A percentile compares a stretch with the other conserved stretches of the same genome.
These are phyloP conservation scores for Marmota flaviventris DNA, from an alignment of 2,113 vertebrate species.

Conservation along the genomic window DNA sequence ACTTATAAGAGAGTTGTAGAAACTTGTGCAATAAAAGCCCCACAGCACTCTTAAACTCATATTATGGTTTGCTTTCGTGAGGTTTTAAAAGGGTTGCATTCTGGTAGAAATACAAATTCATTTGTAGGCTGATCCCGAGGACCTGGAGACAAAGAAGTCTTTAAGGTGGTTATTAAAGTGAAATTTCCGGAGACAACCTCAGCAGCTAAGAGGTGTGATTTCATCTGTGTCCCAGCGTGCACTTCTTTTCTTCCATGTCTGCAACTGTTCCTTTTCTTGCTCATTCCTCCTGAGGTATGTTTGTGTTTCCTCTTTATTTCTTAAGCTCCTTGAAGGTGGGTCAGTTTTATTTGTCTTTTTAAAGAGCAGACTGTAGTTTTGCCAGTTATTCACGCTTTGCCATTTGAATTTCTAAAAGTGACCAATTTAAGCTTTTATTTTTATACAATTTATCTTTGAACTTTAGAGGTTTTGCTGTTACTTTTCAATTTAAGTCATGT, in stretches of 20 bases:
- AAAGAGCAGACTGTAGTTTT: constrained; percentile 39
- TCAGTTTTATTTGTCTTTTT: constrained; percentile 53
- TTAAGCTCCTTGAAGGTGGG: neutral
- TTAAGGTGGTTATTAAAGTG: constrained; percentile 58
- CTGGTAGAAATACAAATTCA: constrained; percentile 64
- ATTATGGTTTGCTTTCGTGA: constrained; percentile 62
- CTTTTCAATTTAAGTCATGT: neutral
- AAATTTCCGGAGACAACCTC: constrained; percentile 30
- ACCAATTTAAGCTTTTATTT: constrained; percentile 29
- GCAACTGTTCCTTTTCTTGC: neutral
- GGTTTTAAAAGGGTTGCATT: constrained; percentile 66
- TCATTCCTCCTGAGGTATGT: neutral
- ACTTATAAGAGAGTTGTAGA: constrained; percentile 61
- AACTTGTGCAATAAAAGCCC: constrained; percentile 47
- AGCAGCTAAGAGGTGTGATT: neutral
- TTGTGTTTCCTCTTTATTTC: neutral
- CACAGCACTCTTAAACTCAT: constrained; percentile 56
- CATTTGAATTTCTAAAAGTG: constrained; percentile 48
- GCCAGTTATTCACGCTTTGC: constrained; percentile 11
- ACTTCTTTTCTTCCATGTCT: neutral
- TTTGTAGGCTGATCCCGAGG: constrained; percentile 43
- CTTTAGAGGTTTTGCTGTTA: neutral
- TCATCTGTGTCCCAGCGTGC: constrained; percentile 30
- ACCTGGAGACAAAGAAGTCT: constrained; percentile 63
- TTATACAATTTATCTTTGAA: neutral